Evolutionary conservation across 2,113 vertebrate genomes (phyloP).

Genomic region (Sterrhoptilus dennistouni): DNA sequence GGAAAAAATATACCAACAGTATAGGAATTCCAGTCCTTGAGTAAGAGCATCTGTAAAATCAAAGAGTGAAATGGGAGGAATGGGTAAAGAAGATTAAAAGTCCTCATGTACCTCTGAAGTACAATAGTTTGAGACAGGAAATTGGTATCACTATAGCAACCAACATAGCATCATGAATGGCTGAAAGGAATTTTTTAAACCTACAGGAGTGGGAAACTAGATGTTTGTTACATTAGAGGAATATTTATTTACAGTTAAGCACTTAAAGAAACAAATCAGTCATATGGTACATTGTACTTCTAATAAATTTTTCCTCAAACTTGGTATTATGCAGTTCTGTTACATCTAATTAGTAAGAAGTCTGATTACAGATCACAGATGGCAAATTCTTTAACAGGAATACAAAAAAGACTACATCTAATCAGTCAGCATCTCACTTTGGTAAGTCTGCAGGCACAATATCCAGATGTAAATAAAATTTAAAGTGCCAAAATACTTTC

Average conservation of each 20-base stretch:
- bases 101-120: not conserved
- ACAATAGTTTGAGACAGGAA: constrained; percentile 17
- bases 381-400: not conserved
- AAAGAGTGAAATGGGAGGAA: not conserved
- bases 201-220: not conserved
- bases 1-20: not conserved
- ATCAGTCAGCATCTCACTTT: not conserved
- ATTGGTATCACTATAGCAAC: constrained; percentile 65
- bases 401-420: not conserved
- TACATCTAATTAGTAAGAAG: constrained; percentile 4
- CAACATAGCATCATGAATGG: not conserved
- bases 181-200: not conserved
- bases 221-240: not conserved
- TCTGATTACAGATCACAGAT: constrained; percentile 3
- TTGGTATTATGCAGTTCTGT: not conserved
- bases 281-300: not conserved
- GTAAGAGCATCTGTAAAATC: constrained; percentile 2
- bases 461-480: constrained; percentile 28
- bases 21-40: not conserved
- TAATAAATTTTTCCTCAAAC: not conserved
- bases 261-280: not conserved
- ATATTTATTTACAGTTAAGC: not conserved
- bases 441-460: not conserved
- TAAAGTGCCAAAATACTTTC: not conserved
- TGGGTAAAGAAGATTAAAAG: not conserved